Evolutionary conservation across 2,113 vertebrate genomes (phyloP).

Genomic region (Haemorhous mexicanus): DNA sequence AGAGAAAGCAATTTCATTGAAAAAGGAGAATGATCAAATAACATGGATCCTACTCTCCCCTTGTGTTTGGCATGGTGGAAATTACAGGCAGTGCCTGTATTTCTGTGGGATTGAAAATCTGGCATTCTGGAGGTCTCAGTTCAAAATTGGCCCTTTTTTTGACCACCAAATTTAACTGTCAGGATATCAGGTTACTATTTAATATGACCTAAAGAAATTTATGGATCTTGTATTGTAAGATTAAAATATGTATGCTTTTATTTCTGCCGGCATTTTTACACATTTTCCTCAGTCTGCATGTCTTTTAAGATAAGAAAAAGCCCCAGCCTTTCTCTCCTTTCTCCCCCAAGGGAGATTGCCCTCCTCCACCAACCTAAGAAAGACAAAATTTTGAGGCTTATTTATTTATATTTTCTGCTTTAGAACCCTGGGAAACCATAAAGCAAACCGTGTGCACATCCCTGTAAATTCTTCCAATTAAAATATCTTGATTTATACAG

Average conservation of each 20-base stretch:
- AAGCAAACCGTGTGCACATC: not conserved
- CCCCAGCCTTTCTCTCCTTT: not conserved
- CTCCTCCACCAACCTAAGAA: not conserved
- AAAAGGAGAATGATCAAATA: not conserved
- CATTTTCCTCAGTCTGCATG: not conserved
- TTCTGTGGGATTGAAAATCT: not conserved
- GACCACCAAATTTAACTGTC: not conserved
- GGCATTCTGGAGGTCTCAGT: not conserved
- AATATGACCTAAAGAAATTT: not conserved
- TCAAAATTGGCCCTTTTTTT: not conserved
- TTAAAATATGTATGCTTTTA: not conserved
- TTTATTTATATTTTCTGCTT: not conserved
- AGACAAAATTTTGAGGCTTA: not conserved
- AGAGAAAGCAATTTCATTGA: not conserved
- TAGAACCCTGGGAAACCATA: not conserved
- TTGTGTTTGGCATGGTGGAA: not conserved
- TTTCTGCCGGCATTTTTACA: not conserved
- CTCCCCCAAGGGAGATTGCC: not conserved
- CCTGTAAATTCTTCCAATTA: slow-evolving; percentile 2
- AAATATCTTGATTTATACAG: not conserved
- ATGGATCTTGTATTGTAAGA: not conserved
- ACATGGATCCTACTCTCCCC: not conserved
- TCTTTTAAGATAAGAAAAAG: not conserved
- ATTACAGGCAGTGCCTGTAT: not conserved
- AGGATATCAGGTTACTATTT: not conserved